Percentiles rank a stretch among this genome's conserved stretches.
Evolutionary conservation across 2,113 vertebrate genomes (phyloP).

Genomic region (Chaetura pelagica): DNA sequence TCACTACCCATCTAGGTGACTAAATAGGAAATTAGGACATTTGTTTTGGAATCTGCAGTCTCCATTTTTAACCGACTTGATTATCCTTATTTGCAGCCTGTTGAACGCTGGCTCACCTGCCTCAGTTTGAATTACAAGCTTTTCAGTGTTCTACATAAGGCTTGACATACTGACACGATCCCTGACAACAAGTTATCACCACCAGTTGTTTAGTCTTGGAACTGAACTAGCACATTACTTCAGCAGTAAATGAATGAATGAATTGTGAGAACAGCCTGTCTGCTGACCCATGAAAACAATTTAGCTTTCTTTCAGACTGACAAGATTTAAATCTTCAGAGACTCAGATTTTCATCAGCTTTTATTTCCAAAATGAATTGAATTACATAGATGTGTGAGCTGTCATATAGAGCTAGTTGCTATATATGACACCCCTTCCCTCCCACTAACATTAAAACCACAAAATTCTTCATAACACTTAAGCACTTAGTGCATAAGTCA

Average conservation of each 20-base stretch:
- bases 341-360: constrained; percentile 20
- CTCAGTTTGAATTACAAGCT: not conserved
- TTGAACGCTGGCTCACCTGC: not conserved
- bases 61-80: not conserved
- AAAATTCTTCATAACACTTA: not conserved
- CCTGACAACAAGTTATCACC: not conserved
- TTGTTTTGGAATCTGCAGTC: not conserved
- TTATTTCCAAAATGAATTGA: constrained; percentile 15
- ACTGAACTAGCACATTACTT: not conserved
- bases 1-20: not conserved
- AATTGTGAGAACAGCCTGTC: constrained; percentile 11
- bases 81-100: not conserved
- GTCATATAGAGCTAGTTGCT: not conserved
- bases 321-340: constrained; percentile 23
- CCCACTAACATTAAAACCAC: not conserved
- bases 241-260: constrained; percentile 30
- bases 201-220: constrained; percentile 34
- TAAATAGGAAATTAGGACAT: not conserved
- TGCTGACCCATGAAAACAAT: constrained; percentile 52
- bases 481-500: not conserved
- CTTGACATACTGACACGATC: not conserved
- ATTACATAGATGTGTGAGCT: not conserved
- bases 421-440: not conserved
- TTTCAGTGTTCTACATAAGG: not conserved
- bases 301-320: not conserved